phyloP scores from a whole-genome alignment of 2,113 vertebrate species.

The Paracanthobrama guichenoti region DNA sequence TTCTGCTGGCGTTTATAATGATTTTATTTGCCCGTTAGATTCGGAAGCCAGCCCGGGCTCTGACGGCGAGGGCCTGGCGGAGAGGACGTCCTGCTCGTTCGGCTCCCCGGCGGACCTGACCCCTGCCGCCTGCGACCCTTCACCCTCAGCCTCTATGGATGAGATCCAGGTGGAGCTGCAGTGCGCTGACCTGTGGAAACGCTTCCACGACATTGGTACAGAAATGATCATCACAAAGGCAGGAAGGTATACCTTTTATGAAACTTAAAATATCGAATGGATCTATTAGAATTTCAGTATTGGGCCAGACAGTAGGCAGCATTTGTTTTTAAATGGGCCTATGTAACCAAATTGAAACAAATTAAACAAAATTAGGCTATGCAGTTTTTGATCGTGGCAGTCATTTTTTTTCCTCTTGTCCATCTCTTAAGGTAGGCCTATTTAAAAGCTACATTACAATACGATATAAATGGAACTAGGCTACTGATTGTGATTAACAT shows the following conservation, averaged over 20 bases:
- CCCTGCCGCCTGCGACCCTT: slow-evolving; percentile 69
- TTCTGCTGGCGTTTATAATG: slow-evolving; percentile 58
- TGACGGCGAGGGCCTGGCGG: slow-evolving; percentile 88
- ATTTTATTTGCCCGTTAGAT: slow-evolving; percentile 73
- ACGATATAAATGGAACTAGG: no score
- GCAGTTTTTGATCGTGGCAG: no score
- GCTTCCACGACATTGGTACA: slow-evolving; percentile 98
- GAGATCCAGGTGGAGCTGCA: slow-evolving; percentile 98
- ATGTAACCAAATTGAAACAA: not conserved
- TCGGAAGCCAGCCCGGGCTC: slow-evolving; percentile 95
- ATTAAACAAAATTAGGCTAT: no score
- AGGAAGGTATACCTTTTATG: slow-evolving; percentile 82
- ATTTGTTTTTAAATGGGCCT: not conserved
- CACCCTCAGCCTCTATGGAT: slow-evolving; percentile 89
- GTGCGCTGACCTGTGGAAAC: slow-evolving; percentile 97
- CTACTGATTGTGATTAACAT: not conserved
- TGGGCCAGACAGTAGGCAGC: not conserved
- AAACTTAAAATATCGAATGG: not conserved
- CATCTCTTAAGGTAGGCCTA: no score
- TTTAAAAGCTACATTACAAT: no score
- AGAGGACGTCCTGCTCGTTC: slow-evolving; percentile 93
- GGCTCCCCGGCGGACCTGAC: slow-evolving; percentile 85
- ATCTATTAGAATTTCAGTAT: not conserved
- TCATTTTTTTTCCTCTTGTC: no score
- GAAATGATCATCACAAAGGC: slow-evolving; percentile 99